These are phyloP conservation scores for Sinosuthora webbiana DNA, from an alignment of 2,113 vertebrate species.

Conservation along the genomic window DNA sequence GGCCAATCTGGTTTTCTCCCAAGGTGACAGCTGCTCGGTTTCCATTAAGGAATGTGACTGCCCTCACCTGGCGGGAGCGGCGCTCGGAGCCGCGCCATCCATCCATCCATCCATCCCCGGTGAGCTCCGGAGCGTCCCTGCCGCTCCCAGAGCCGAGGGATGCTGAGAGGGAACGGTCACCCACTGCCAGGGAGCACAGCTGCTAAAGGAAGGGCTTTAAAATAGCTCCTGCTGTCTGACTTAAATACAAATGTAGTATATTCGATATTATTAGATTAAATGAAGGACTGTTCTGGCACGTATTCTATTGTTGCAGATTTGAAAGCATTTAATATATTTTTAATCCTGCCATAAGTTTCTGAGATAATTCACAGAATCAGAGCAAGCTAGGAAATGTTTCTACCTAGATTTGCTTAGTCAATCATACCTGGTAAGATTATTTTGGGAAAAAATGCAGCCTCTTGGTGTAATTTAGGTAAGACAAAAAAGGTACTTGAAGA, in stretches of 20 bases:
- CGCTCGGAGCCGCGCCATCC: not conserved
- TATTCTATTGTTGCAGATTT: not conserved
- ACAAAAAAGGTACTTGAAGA: not conserved
- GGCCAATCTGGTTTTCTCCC: slow-evolving; percentile 5
- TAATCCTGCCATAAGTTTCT: not conserved
- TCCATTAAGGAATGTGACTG: slow-evolving; percentile 54
- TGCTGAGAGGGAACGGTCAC: not conserved
- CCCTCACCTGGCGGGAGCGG: slow-evolving; percentile 57
- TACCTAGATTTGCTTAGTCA: not conserved
- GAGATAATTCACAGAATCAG: not conserved
- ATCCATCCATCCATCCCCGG: no score
- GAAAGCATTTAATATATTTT: not conserved
- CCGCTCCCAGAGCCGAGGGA: not conserved
- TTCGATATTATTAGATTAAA: not conserved
- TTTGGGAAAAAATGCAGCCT: not conserved
- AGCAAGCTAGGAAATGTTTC: not conserved
- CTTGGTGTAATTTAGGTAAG: not conserved
- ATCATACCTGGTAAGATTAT: not conserved
- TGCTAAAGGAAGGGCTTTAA: not conserved
- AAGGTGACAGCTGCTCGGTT: slow-evolving; percentile 10
- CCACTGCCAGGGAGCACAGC: not conserved
- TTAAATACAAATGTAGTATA: not conserved
- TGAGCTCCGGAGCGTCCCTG: not conserved
- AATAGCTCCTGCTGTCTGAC: not conserved
- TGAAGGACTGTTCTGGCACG: not conserved